Base-by-base conservation (phyloP, 2,797 vertebrate species). In the Coendou prehensilis region DNA sequence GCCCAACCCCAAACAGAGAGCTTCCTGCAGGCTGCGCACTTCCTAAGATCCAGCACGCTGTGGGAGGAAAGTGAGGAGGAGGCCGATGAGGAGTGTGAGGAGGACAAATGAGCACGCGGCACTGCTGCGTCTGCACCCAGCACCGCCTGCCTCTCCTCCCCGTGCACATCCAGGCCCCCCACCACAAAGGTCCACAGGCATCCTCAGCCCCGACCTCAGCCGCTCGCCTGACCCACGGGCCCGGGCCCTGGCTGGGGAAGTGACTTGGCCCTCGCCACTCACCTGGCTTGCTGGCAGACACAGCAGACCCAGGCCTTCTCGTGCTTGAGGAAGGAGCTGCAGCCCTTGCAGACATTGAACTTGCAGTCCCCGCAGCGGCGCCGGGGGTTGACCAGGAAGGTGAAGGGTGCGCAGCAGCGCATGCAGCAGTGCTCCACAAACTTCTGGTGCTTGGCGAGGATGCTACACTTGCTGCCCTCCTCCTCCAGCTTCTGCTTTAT, bases 401-500 rank as follows among this genome's bases (percentile, higher is more conserved):
- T 99, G 99, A 99, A 99, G 94, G 99, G 99, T 14, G 99, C 97
- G 56, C 99, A 99, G 98, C 99, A 99, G 97, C 99, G 99, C 98
- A 99, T 99, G 95, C 99, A 99, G 98, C 99, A 99, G 98, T 99
- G 99, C 97, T 99, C 99, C 28, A 99, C 99, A 97, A 99, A 99
- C 98, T 99, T 99, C 96, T 99, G 99, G 98, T 99, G 99, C 98
- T 99, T 99, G 80, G 99, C 99, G 93, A 99, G 99, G 98, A 99
- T 99, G 98, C 99, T 99, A 98, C 99, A 99, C 98, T 99, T 99
- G 98, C 99, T 99, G 97, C 99, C 99, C 98, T 99, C 99, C 98
- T 99, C 99, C 33, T 99, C 99, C 98, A 99, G 98, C 98, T 99
- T 99, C 98, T 99, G 99, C 98, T 99, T 99, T 99, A 99, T 99